These are phyloP conservation scores for Tipula helvola DNA, from an alignment of 2,888 invertebrate species.

Conservation along the genomic window DNA sequence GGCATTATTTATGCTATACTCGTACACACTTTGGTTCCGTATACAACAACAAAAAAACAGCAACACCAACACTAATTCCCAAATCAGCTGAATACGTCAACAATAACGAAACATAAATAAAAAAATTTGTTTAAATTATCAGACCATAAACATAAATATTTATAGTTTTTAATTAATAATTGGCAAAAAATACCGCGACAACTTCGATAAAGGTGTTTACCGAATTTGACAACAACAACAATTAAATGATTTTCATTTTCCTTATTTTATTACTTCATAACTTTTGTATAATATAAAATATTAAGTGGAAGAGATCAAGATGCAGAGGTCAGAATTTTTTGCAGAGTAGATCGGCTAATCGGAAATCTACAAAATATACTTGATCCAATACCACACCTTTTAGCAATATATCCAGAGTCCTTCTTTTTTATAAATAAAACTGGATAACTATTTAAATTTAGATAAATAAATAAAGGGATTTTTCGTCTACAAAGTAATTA, in stretches of 20 bases:
- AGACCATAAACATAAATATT: neutral
- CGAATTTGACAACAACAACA: neutral
- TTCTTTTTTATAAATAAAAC: neutral
- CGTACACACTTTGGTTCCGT: neutral
- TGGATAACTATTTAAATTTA: neutral
- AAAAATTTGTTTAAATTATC: neutral
- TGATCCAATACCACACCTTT: neutral
- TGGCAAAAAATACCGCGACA: neutral
- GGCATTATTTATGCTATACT: neutral
- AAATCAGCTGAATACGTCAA: neutral
- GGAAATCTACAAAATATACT: too few species aligned
- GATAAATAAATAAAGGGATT: neutral
- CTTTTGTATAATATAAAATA: neutral
- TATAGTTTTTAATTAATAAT: neutral
- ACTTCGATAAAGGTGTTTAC: neutral
- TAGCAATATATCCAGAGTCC: neutral
- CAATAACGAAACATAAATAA: neutral
- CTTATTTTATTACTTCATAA: neutral
- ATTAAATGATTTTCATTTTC: neutral
- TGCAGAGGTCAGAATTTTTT: too few species aligned
- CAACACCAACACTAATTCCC: neutral
- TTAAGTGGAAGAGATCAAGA: neutral
- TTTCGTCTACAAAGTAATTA: neutral
- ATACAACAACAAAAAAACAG: neutral
- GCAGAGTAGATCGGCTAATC: too few species aligned